Percentiles rank a stretch among this genome's conserved stretches.
Evolutionary conservation across 2,113 vertebrate genomes (phyloP).

Genomic region (Spheniscus mendiculus): DNA sequence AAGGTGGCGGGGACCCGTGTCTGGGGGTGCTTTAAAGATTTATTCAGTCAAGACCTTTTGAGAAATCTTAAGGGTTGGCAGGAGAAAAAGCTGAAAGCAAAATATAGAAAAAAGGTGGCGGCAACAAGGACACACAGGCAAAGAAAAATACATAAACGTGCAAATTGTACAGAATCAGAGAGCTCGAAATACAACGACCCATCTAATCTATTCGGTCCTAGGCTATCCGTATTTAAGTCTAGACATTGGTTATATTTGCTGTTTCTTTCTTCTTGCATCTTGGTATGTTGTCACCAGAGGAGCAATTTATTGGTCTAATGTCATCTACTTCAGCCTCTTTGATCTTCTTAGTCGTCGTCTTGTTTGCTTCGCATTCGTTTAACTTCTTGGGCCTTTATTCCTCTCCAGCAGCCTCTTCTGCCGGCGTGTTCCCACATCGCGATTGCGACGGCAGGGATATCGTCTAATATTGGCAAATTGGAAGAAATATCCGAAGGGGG

Average conservation of each 20-base stretch:
- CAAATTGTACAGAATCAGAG: not conserved
- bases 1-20: not conserved
- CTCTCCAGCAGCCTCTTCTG: conserved; percentile 1
- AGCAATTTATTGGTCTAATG: conserved; percentile 77
- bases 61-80: not conserved
- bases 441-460: not conserved
- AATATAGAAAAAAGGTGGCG: not conserved
- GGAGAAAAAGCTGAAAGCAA: not conserved
- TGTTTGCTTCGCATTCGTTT: conserved; percentile 56
- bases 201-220: not conserved
- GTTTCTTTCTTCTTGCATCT: conserved; percentile 60
- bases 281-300: conserved; percentile 57
- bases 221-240: conserved; percentile 17
- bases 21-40: not conserved
- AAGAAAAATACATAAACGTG: not conserved
- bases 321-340: conserved; percentile 69
- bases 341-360: conserved; percentile 60
- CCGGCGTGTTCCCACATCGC: not conserved
- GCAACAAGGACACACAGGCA: not conserved
- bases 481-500: not conserved
- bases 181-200: not conserved
- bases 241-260: conserved; percentile 51
- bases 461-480: not conserved
- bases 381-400: conserved; percentile 57
- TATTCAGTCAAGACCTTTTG: not conserved